These are phyloP conservation scores for Poeciliopsis paucimaculata DNA, from an alignment of 2,797 vertebrate genomes.

Conservation along the genomic window DNA sequence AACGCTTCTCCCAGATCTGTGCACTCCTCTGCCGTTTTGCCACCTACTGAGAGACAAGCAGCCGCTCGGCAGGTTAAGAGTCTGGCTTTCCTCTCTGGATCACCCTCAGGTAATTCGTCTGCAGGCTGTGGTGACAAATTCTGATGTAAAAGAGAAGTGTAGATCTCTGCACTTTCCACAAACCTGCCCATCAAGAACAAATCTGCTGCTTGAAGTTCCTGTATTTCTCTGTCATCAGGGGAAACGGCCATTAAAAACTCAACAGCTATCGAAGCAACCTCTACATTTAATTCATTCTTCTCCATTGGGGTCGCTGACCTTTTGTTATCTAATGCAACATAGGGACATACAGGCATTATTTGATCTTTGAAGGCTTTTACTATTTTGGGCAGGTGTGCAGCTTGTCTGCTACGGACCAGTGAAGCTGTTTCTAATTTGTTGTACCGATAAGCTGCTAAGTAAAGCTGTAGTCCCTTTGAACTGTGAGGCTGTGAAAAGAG, in stretches of 20 bases:
- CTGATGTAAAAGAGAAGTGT: slow-evolving; percentile 73
- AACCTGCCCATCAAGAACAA: slow-evolving; percentile 78
- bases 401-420: slow-evolving; percentile 82
- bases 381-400: slow-evolving; percentile 80
- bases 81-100: slow-evolving; percentile 68
- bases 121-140: slow-evolving; percentile 8
- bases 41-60: slow-evolving; percentile 82
- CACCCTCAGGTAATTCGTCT: slow-evolving; percentile 18
- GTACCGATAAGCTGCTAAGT: slow-evolving; percentile 82
- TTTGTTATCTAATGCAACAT: slow-evolving; percentile 23
- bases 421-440: slow-evolving; percentile 68
- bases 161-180: slow-evolving; percentile 80
- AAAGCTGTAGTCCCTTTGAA: slow-evolving; percentile 77
- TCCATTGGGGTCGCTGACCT: slow-evolving; percentile 14
- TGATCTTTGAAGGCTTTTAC: slow-evolving; percentile 74
- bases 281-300: slow-evolving; percentile 22
- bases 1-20: slow-evolving; percentile 87
- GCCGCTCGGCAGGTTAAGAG: slow-evolving; percentile 86
- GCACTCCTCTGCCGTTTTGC: slow-evolving; percentile 73
- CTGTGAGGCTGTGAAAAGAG: slow-evolving; percentile 75
- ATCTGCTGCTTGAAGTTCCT: slow-evolving; percentile 74
- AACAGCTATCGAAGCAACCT: slow-evolving; percentile 55
- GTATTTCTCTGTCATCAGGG: slow-evolving; percentile 66
- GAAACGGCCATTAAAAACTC: slow-evolving; percentile 82
- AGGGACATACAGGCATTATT: slow-evolving; percentile 43